Evolutionary conservation across 2,888 invertebrate genomes (phyloP), one percentile per base, ranked within the genome.

Genomic region (Cheilosia scutellata): DNA sequence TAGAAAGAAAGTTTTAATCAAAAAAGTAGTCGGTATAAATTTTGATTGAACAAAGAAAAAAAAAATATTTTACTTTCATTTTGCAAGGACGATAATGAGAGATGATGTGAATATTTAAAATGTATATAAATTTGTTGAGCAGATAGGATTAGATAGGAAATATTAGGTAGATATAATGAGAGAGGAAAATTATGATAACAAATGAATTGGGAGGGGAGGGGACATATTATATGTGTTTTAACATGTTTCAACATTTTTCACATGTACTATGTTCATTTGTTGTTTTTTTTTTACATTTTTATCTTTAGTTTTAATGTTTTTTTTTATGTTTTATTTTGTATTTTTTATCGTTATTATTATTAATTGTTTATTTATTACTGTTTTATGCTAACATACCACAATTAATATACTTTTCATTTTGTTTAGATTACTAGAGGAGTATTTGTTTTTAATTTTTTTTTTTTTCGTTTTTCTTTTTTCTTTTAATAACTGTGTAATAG

Each of bases 1-100:
- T 68, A 74, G 72, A 68, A 33, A 68, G 71, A 78, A 57, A 57
- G 42, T 79, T 83, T 83, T 79, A 83, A 79, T 83, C 55, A 51
- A 68, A 74, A 72, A 51, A 51, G 27, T 4, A 11, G 25, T 25
- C 29, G 2, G 9, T 51, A 63, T 57, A 80, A 68, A 57, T 68
- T 79, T 78, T 47, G 74, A 51, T 70, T 83, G 44, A 74, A 78
- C 68, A 76, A 74, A 47, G 51, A 72, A 76, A 63, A 27, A 57
- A 33, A 49, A 58, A 37, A 65, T 5, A 27, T 27, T 37, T 60
- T 49, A 40, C 44, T 75, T 74, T 83, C 72, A 55, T 62, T 78
- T 66, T 74, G 72, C 72, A 79, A 83, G 83, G 72, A 83, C 74
- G 51, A 66, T 72, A 68, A 74, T 78, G 66, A 33, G 9, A n/a